Evolutionary conservation across 2,113 vertebrate species (phyloP).

Genomic region (Toxotes jaculatrix): DNA sequence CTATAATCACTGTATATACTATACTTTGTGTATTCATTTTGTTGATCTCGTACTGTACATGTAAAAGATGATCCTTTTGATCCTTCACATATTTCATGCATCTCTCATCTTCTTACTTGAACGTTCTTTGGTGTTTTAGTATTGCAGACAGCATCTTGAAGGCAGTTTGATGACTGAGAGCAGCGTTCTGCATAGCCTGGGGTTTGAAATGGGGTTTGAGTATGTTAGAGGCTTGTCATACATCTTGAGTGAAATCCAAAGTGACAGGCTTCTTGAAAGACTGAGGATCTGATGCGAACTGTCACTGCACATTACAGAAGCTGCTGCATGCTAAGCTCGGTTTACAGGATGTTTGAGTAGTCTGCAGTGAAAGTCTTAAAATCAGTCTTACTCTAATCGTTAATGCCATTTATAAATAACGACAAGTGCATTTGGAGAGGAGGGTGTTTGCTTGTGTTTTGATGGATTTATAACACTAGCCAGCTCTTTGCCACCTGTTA

Average conservation of each 20-base stretch:
- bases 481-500: slow-evolving; percentile 56
- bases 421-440: slow-evolving; percentile 48
- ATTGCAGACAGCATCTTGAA: slow-evolving; percentile 48
- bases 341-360: slow-evolving; percentile 62
- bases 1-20: not conserved
- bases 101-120: slow-evolving; percentile 32
- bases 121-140: slow-evolving; percentile 22
- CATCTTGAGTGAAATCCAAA: slow-evolving; percentile 71
- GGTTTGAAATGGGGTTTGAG: slow-evolving; percentile 68
- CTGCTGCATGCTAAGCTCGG: slow-evolving; percentile 38
- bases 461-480: slow-evolving; percentile 50
- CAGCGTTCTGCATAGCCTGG: slow-evolving; percentile 59
- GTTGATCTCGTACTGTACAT: not conserved
- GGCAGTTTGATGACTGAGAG: slow-evolving; percentile 57
- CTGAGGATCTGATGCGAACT: slow-evolving; percentile 72
- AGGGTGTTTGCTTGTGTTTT: slow-evolving; percentile 54
- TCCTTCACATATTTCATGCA: slow-evolving; percentile 19
- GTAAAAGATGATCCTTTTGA: slow-evolving; percentile 24
- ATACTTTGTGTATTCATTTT: not conserved
- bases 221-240: slow-evolving; percentile 66
- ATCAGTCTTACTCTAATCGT: slow-evolving; percentile 42
- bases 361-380: slow-evolving; percentile 43
- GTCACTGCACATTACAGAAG: slow-evolving; percentile 69
- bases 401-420: slow-evolving; percentile 45
- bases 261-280: slow-evolving; percentile 73